phyloP scores from a whole-genome alignment of 2,797 vertebrate species.

The Macropodus opercularis region DNA sequence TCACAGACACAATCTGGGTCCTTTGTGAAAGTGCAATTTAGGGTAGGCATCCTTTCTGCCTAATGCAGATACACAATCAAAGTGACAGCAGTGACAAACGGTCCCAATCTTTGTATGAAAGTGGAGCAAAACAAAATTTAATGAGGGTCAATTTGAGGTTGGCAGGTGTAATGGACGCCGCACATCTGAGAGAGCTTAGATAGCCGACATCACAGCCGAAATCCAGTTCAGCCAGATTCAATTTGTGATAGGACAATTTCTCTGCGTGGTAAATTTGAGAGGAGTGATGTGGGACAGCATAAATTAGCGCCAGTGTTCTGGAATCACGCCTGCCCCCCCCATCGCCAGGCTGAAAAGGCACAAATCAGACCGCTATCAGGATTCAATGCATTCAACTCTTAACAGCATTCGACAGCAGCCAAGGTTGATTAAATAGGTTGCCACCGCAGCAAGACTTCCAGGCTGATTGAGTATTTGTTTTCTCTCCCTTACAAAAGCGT shows the following conservation, averaged over 20 bases:
- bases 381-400: conserved; percentile 48
- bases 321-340: conserved; percentile 29
- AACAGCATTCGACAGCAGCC: conserved; percentile 53
- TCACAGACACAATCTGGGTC: conserved; percentile 28
- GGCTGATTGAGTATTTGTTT: conserved; percentile 69
- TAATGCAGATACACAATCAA: conserved; percentile 65
- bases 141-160: conserved; percentile 63
- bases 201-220: conserved; percentile 35
- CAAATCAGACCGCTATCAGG: conserved; percentile 49
- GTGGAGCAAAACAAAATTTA: conserved; percentile 65
- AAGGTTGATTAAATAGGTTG: conserved; percentile 65
- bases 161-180: conserved; percentile 65
- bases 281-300: conserved; percentile 41
- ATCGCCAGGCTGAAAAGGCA: conserved; percentile 58
- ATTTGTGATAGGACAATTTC: conserved; percentile 48
- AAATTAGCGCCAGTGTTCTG: conserved; percentile 46
- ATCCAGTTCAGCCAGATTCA: conserved; percentile 40
- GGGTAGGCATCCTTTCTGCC: conserved; percentile 28
- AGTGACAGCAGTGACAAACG: conserved; percentile 73
- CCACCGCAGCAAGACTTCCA: conserved; percentile 35
- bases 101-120: conserved; percentile 63
- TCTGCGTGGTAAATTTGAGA: conserved; percentile 34
- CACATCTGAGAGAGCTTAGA: conserved; percentile 37
- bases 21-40: conserved; percentile 59
- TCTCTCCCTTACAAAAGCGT: conserved; percentile 41